Evolutionary conservation across 2,888 invertebrate genomes (phyloP), one percentile per base, ranked within the genome.

Genomic region (Hydriomena furcata): DNA sequence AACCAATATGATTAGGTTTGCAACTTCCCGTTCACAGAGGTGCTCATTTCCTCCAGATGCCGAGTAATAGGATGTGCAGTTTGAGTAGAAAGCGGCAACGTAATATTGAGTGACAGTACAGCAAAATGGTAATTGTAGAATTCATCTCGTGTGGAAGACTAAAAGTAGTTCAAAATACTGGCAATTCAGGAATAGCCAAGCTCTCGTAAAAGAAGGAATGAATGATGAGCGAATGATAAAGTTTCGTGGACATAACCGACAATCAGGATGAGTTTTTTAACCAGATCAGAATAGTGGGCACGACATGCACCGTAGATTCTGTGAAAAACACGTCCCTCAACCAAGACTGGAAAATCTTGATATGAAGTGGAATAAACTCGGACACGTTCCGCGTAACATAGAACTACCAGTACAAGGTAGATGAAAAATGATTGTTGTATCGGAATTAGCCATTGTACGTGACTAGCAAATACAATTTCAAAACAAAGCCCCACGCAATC

Each of bases 211-310:
- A n/a, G n/a, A n/a, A n/a, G n/a, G n/a, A n/a, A n/a, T n/a, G n/a
- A n/a, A n/a, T n/a, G n/a, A n/a, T 46, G 56, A 58, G 51, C 40
- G 52, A 58, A 45, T 43, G 28, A 30, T 34, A 48, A 43, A 36
- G 21, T n/a, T n/a, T n/a, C n/a, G 43, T 41, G 45, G 35, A 43
- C 44, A 43, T 40, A 47, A 46, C 50, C 32, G 43, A 51, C 53
- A 53, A 45, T 51, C 44, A 47, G 55, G 55, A 55, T 53, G 47
- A 43, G 56, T 58, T 60, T 61, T 58, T 44, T 46, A 63, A 66
- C 66, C 63, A 63, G 66, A 65, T 61, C 55, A 60, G 52, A 56
- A 49, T 63, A 58, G 52, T 65, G 62, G 55, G 52, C 42, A 51
- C 52, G 45, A 40, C 45, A 25, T 43, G 46, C 41, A 63, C 66